Evolutionary conservation across 2,113 vertebrate species (phyloP), one percentile per base, ranked within the genome.

Genomic region (Rhinolophus ferrumequinum): DNA sequence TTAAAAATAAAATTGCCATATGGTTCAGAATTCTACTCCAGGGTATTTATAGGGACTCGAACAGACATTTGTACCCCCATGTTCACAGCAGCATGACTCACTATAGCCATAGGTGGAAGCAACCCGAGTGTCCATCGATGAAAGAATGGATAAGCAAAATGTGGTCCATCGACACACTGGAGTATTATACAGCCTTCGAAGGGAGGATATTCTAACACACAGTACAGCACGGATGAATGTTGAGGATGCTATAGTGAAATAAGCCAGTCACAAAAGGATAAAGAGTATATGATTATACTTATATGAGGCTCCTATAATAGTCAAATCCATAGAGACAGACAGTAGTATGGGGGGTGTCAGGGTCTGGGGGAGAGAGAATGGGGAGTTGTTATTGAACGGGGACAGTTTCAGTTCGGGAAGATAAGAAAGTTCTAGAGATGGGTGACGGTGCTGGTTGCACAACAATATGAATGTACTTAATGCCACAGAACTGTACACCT

Each of bases 21-120:
- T 28, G 41, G 60, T 11, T 13, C 38, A 72, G 44, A 85, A 87
- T 76, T 30, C 22, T 9, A 38, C 9, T 9, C 72, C 56, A 15
- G 14, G 1, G 12, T 28, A 8, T 19, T n/a, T 5, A 35, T 24
- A 30, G 26, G 50, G 18, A 41, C 8, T 47, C 11, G 1, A 28
- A 33, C 4, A 21, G 24, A 12, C n/a, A n/a, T n/a, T 8, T 62
- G 24, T 1, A 44, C n/a, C 4, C 1, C 3, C 19, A 19, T 2
- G 4, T 38, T 52, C 50, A 4, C 3, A 6, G 19, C 9, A 47
- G 52, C 24, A 22, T 16, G 24, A 44, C 26, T 69, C n/a, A 47
- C 38, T 38, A 33, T 2, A 33, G 2, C 11, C 22, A 56, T 4
- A 16, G 3, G 8, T 30, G 6, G 33, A 64, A 67, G 41, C 24